Evolutionary conservation across 2,113 vertebrate species (phyloP), one percentile per base, ranked within the genome.

Genomic region (Propithecus coquereli): DNA sequence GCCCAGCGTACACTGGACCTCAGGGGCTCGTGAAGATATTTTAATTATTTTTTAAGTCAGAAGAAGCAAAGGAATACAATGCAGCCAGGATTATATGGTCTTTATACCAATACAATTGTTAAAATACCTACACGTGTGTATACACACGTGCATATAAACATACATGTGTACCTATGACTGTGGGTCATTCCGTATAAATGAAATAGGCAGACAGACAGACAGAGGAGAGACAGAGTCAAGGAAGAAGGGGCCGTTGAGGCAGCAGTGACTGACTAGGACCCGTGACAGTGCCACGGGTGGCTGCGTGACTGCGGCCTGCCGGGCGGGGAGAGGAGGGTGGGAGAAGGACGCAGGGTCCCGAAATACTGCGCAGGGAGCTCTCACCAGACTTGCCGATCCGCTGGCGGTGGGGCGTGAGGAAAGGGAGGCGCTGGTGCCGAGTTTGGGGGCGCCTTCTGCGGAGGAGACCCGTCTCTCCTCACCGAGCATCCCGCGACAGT

Each of bases 91-190:
- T 16, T 73, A 5, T 73, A 43, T 43, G 43, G 12, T 45, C 40
- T 45, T 73, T 45, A 45, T 16, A 73, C 12, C 23, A 45, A 45
- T 3, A 45, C 23, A 73, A 45, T 27, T 45, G 71, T n/a, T 73
- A 43, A 73, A 73, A 43, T 27, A 73, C 45, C 27, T 45, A 73
- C 23, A 43, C 11, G 11, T 7, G 20, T 4, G 10, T 17, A 17
- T 5, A 18, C 16, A 18, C 18, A 32, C 8, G 9, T 8, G 17
- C 3, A 45, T 1, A 16, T 1, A 27, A 3, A 30, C 4, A 22
- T 76, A 32, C 7, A 9, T 18, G 32, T 77, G 73, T 30, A 8
- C n/a, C n/a, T n/a, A n/a, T n/a, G 5, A 54, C 54, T 10, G 2
- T 68, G 22, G 50, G 13, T 32, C 32, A 14, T 66, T 34, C n/a